These are phyloP conservation scores for Noctua janthe DNA, from an alignment of 2,888 invertebrate genomes.

Conservation along the genomic window DNA sequence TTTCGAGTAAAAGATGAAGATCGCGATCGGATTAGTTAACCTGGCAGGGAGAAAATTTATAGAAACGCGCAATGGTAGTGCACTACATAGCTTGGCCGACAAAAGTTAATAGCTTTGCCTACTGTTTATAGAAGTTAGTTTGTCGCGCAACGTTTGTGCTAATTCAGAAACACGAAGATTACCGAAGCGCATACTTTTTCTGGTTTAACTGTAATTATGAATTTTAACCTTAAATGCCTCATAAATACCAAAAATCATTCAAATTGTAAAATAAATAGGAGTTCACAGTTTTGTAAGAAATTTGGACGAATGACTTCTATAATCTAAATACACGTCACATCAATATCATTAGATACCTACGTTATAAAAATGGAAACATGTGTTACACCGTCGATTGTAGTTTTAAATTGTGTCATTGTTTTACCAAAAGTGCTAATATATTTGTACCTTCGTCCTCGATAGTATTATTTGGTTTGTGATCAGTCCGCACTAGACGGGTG, in stretches of 20 bases:
- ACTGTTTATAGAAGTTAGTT: background rate
- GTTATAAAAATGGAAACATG: slow-evolving; percentile 44
- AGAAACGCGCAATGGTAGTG: background rate
- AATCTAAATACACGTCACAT: slow-evolving; percentile 22
- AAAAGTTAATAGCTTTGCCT: background rate
- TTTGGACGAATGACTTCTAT: slow-evolving; percentile 50
- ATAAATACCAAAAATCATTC: background rate
- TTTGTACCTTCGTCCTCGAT: slow-evolving; percentile 55
- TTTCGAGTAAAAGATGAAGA: background rate
- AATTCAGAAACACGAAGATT: background rate
- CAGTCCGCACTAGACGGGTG: slow-evolving; percentile 57
- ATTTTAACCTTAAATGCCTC: background rate
- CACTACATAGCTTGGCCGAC: background rate
- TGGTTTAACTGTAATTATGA: background rate
- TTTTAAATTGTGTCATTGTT: slow-evolving; percentile 15
- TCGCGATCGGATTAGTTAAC: background rate
- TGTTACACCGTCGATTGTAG: slow-evolving; percentile 30
- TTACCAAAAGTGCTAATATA: slow-evolving; percentile 34
- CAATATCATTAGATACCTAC: slow-evolving; percentile 22
- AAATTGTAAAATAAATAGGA: slow-evolving; percentile 12
- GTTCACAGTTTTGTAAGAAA: slow-evolving; percentile 8
- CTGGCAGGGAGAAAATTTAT: background rate
- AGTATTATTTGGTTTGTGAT: slow-evolving; percentile 29
- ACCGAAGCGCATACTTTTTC: background rate
- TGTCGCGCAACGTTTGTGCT: background rate